These are phyloP conservation scores for Pachypeltis micranthus DNA, from an alignment of 1,140 invertebrate genomes.

Conservation along the genomic window DNA sequence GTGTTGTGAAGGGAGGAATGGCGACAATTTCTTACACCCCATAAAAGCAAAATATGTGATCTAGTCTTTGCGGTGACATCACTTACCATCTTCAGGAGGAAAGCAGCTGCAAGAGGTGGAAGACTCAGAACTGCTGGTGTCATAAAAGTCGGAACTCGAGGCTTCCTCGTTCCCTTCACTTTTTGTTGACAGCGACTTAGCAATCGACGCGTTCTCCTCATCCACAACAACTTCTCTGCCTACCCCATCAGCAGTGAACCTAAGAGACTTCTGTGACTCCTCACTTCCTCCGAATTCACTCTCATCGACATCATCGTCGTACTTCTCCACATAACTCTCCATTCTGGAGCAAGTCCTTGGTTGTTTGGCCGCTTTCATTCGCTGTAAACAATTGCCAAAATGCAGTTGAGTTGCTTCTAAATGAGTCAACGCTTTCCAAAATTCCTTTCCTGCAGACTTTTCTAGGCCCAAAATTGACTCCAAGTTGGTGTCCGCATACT, in stretches of 20 bases:
- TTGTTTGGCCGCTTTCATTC: background rate
- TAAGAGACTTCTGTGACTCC: background rate
- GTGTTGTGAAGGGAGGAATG: too few relatives aligned
- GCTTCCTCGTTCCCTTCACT: background rate
- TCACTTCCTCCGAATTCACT: background rate
- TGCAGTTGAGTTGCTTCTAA: background rate
- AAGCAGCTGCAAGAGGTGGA: too few relatives aligned
- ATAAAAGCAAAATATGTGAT: too few relatives aligned
- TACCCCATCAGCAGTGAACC: background rate
- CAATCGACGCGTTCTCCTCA: background rate
- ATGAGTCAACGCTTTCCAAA: conserved; percentile 1
- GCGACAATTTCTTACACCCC: too few relatives aligned
- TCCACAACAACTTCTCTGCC: background rate
- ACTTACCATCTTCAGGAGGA: too few relatives aligned
- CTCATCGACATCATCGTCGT: background rate
- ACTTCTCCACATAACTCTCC: background rate
- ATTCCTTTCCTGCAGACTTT: background rate
- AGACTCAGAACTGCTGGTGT: too few relatives aligned
- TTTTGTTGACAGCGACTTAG: background rate
- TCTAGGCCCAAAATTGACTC: background rate
- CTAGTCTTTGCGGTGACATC: too few relatives aligned
- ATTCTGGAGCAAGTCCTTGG: background rate
- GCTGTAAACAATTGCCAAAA: background rate
- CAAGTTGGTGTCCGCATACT: background rate
- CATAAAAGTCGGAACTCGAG: background rate